Evolutionary conservation across 2,113 vertebrate species (phyloP).

Genomic region (Synodontis membranacea): DNA sequence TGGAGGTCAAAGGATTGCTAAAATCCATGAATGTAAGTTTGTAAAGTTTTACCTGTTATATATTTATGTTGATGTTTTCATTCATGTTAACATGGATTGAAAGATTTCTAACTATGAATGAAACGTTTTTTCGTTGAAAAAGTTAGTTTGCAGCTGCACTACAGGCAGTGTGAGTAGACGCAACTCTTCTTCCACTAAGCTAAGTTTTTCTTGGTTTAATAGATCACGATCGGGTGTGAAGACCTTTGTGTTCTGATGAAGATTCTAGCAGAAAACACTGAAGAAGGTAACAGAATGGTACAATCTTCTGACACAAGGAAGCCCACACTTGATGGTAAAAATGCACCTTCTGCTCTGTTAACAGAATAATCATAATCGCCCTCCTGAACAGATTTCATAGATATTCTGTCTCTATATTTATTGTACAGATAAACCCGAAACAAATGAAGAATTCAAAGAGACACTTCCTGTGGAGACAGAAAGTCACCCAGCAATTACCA

Average conservation of each 20-base stretch:
- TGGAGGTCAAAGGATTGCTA: slow-evolving; percentile 84
- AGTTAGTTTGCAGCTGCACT: not conserved
- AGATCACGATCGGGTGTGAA: slow-evolving; percentile 87
- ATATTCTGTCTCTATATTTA: not conserved
- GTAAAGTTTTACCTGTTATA: not conserved
- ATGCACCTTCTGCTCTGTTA: not conserved
- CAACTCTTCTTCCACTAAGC: not conserved
- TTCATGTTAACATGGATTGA: not conserved
- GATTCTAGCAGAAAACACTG: slow-evolving; percentile 87
- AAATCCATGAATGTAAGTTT: slow-evolving; percentile 81
- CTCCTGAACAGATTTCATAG: not conserved
- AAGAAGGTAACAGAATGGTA: slow-evolving; percentile 74
- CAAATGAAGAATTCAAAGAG: slow-evolving; percentile 52
- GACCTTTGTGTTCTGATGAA: slow-evolving; percentile 86
- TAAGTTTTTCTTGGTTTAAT: not conserved
- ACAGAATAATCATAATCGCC: not conserved
- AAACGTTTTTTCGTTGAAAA: not conserved
- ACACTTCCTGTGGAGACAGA: slow-evolving; percentile 36
- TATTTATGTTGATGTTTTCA: not conserved
- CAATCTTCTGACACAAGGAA: slow-evolving; percentile 57
- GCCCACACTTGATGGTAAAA: slow-evolving; percentile 57
- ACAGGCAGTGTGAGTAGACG: too few species aligned
- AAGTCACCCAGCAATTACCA: not conserved
- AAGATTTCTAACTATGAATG: not conserved
- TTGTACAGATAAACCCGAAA: slow-evolving; percentile 59